Conservation (phyloP, 2,888 invertebrate genomes). For the Trimorus sp. region DNA sequence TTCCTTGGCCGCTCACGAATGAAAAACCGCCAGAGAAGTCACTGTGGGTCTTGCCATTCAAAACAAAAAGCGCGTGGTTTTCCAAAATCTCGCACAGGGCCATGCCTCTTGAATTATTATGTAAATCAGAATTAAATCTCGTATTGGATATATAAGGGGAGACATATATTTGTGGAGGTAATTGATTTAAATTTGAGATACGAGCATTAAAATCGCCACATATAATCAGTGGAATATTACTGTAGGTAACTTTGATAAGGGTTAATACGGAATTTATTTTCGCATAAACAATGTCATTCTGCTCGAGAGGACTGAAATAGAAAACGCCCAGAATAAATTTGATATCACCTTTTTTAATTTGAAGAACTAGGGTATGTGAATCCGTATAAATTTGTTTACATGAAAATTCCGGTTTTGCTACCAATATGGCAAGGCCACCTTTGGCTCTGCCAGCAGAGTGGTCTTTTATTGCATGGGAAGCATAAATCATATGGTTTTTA, state of each 20-base stretch:
- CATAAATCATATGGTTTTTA: background rate
- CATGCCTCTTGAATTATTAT: background rate
- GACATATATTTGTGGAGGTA: background rate
- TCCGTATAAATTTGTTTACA: background rate
- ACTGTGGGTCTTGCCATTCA: background rate
- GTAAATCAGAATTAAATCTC: background rate
- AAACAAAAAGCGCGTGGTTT: background rate
- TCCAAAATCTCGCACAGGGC: background rate
- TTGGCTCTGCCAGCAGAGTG: background rate
- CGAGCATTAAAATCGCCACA: background rate
- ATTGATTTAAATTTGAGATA: conserved; percentile 4
- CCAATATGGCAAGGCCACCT: background rate
- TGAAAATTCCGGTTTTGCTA: background rate
- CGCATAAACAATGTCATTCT: background rate
- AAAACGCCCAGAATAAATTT: background rate
- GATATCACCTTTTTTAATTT: background rate
- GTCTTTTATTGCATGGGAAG: background rate
- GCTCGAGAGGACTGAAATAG: background rate
- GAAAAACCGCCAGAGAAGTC: background rate
- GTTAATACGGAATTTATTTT: background rate
- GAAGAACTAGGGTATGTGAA: background rate
- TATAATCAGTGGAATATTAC: background rate
- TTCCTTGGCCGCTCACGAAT: background rate
- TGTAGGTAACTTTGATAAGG: background rate
- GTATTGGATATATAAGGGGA: background rate